A percentile compares a stretch with the other conserved stretches of the same genome.
Evolutionary conservation across 1,140 invertebrate genomes (phyloP).

Genomic region (Rhopalosiphum maidis): DNA sequence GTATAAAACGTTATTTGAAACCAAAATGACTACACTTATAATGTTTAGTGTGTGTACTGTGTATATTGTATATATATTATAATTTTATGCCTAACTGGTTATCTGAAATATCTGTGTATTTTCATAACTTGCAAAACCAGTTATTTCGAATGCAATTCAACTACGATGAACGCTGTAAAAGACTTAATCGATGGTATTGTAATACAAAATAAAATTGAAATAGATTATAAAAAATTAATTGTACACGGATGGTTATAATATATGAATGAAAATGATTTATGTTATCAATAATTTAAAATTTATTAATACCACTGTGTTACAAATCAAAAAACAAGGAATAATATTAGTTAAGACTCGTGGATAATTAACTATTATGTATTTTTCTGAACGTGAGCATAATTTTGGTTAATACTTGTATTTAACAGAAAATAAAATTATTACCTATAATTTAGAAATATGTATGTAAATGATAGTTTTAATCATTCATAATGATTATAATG

Average conservation of each 20-base stretch:
- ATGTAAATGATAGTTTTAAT: neutral
- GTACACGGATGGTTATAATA: neutral
- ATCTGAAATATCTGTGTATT: neutral
- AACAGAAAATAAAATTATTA: neutral
- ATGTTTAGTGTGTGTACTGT: no score
- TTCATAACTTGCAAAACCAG: slow-evolving; percentile 47
- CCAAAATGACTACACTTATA: neutral
- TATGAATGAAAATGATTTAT: neutral
- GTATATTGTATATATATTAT: neutral
- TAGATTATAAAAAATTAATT: neutral
- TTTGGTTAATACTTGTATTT: no score
- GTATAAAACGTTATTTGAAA: neutral
- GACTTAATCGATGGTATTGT: neutral
- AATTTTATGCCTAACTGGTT: neutral
- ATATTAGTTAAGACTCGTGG: neutral
- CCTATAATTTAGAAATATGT: neutral
- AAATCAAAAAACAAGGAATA: neutral
- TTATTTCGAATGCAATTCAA: slow-evolving; percentile 16
- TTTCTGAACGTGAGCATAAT: neutral
- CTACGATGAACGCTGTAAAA: neutral
- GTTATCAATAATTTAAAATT: neutral
- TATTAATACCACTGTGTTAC: neutral
- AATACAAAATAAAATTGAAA: slow-evolving; percentile 7
- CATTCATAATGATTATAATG: neutral
- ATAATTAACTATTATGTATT: neutral